Conservation (phyloP, 2,113 vertebrate species). For the Perca fluviatilis region DNA sequence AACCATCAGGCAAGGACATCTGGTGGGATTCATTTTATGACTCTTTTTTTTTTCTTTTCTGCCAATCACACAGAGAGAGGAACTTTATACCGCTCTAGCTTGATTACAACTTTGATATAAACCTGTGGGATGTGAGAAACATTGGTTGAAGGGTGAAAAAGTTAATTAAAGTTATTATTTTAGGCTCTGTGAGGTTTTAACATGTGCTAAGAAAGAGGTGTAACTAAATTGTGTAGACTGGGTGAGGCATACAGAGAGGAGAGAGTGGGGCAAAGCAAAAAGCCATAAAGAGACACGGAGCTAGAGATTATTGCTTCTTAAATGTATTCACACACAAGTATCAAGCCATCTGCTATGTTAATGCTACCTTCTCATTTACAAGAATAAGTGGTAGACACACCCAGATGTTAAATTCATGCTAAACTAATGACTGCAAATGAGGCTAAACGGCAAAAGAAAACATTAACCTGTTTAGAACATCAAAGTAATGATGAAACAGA, state of each 20-base stretch:
- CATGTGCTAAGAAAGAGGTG: background rate
- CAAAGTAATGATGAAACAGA: conserved; percentile 42
- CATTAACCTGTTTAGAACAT: conserved; percentile 48
- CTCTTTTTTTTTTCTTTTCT: conserved; percentile 24
- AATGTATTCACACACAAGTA: conserved; percentile 43
- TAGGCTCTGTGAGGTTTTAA: background rate
- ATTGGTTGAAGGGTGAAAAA: background rate
- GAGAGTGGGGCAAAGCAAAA: background rate
- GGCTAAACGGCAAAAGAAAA: conserved; percentile 48
- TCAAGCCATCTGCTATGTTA: conserved; percentile 66
- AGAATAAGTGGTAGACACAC: conserved; percentile 39
- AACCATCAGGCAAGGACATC: conserved; percentile 25
- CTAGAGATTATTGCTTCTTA: conserved; percentile 32
- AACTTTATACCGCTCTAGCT: background rate
- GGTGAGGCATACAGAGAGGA: background rate
- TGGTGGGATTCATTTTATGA: conserved; percentile 19
- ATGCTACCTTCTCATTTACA: conserved; percentile 59
- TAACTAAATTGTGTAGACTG: background rate
- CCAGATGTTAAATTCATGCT: conserved; percentile 63
- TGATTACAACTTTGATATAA: background rate
- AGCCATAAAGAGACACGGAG: conserved; percentile 23
- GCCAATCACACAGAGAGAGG: conserved; percentile 9
- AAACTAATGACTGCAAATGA: conserved; percentile 64
- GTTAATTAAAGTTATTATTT: no score
- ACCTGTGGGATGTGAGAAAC: background rate